A percentile compares a stretch with the other conserved stretches of the same genome.
These are phyloP conservation scores for Pyrochroa serraticornis DNA, from an alignment of 2,888 invertebrate species.

Conservation along the genomic window DNA sequence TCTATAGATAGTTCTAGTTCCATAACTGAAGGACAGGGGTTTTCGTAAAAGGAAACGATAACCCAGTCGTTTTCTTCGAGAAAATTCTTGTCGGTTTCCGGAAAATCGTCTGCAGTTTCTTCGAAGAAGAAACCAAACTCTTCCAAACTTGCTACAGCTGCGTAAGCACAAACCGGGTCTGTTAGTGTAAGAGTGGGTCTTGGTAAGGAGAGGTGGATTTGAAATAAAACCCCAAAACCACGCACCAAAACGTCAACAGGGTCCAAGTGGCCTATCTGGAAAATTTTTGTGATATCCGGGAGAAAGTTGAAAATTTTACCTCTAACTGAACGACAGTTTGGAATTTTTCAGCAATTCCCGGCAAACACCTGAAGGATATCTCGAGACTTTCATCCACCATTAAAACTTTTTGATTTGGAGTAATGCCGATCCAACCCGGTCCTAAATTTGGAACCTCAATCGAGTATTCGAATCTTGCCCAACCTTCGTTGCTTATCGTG, in stretches of 20 bases:
- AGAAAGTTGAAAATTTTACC: conserved; percentile 37
- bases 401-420: conserved; percentile 58
- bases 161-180: conserved; percentile 33
- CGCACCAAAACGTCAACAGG: conserved; percentile 62
- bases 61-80: conserved; percentile 36
- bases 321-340: conserved; percentile 10
- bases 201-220: conserved; percentile 62
- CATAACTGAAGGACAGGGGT: conserved; percentile 58
- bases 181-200: conserved; percentile 55
- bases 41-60: conserved; percentile 25
- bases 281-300: conserved; percentile 36
- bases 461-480: conserved; percentile 58
- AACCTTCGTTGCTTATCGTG: conserved; percentile 61
- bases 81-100: conserved; percentile 4
- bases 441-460: conserved; percentile 55
- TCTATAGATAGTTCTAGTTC: conserved; percentile 70
- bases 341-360: conserved; percentile 64
- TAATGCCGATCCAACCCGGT: conserved; percentile 59
- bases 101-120: conserved; percentile 21
- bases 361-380: conserved; percentile 60
- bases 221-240: conserved; percentile 66
- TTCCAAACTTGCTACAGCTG: conserved; percentile 31
- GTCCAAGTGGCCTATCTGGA: conserved; percentile 64
- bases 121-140: not conserved
- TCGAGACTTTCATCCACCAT: conserved; percentile 56